phyloP scores from a whole-genome alignment of 2,888 invertebrate genomes.

The Campoletis raptor region DNA sequence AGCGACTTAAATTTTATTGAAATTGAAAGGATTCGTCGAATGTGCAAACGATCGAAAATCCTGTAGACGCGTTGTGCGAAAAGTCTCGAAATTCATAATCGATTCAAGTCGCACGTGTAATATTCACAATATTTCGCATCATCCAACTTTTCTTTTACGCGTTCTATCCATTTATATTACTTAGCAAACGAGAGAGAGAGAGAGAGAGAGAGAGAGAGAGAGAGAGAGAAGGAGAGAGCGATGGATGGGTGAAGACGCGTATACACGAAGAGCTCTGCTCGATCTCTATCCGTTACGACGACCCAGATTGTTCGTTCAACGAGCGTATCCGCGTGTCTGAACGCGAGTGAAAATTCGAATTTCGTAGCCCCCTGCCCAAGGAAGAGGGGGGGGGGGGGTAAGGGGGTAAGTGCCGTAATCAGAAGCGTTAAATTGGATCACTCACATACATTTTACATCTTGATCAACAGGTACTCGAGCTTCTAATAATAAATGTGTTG shows the following conservation, averaged over 20 bases:
- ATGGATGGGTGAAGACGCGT: constrained; percentile 17
- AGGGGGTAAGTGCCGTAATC: constrained; percentile 49
- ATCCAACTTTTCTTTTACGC: not conserved
- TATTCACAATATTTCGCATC: not conserved
- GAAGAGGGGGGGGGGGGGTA: not conserved
- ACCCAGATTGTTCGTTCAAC: constrained; percentile 68
- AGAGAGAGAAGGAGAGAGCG: constrained; percentile 27
- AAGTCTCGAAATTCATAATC: not conserved
- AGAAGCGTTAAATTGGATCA: constrained; percentile 66
- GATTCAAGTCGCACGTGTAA: constrained; percentile 5
- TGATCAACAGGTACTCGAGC: not conserved
- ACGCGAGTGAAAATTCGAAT: constrained; percentile 65
- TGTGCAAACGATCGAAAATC: not conserved
- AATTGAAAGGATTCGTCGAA: not conserved
- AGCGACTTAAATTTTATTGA: not conserved
- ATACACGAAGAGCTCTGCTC: constrained; percentile 48
- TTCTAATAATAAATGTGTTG: not conserved
- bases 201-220: constrained; percentile 24
- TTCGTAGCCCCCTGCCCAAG: constrained; percentile 28
- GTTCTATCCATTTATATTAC: not conserved
- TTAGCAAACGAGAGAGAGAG: constrained; percentile 1
- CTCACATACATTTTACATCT: constrained; percentile 1
- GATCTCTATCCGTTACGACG: constrained; percentile 70
- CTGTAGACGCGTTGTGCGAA: not conserved
- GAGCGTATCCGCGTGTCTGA: constrained; percentile 69